A percentile compares a stretch with the other conserved stretches of the same genome.
phyloP scores from a whole-genome alignment of 2,113 vertebrate genomes.

The Echinops telfairi region DNA sequence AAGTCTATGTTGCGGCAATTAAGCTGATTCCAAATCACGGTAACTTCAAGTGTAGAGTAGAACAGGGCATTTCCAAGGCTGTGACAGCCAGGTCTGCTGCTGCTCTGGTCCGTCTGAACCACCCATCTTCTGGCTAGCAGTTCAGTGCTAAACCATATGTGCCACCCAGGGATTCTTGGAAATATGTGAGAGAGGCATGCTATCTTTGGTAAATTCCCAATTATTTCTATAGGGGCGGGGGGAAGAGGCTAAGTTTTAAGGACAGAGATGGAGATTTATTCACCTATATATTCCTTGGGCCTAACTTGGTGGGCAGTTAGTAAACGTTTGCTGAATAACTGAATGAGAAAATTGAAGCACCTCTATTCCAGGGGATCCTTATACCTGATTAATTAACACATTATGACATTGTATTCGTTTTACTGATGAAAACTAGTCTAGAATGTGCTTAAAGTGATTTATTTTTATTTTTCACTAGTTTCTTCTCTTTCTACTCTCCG shows the following conservation, averaged over 20 bases:
- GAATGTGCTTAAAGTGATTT: too few species aligned
- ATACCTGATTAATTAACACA: not conserved
- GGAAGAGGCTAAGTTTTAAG: not conserved
- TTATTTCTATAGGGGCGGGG: not conserved
- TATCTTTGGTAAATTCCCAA: not conserved
- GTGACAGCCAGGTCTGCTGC: not conserved
- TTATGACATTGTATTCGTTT: too few species aligned
- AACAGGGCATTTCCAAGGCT: not conserved
- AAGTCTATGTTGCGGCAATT: not conserved
- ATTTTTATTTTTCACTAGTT: too few species aligned
- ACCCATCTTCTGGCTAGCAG: too few species aligned
- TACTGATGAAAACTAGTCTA: too few species aligned
- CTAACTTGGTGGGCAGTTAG: not conserved
- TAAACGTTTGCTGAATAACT: not conserved
- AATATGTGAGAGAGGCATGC: not conserved
- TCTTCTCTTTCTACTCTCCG: too few species aligned
- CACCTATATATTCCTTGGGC: not conserved
- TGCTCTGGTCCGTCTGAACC: too few species aligned
- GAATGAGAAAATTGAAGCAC: not conserved
- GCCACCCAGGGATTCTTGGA: not conserved
- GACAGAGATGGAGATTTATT: not conserved
- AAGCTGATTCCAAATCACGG: not conserved
- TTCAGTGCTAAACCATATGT: not conserved
- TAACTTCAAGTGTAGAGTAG: not conserved
- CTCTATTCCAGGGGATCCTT: not conserved